Evolutionary conservation across 2,113 vertebrate genomes (phyloP).

Genomic region (Mystacornis crossleyi): DNA sequence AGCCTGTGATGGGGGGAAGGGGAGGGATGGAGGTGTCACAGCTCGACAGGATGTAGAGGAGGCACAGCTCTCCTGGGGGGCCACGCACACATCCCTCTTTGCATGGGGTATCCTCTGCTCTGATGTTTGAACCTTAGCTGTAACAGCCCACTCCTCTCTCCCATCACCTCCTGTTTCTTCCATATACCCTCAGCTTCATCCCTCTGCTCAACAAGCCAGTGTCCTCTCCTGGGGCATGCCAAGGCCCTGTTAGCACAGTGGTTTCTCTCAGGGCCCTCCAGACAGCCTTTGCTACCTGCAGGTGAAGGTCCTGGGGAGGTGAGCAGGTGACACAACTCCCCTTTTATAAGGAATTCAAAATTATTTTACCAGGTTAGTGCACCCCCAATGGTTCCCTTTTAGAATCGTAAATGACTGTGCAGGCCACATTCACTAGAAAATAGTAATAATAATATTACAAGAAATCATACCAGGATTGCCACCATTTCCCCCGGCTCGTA

Average conservation of each 20-base stretch:
- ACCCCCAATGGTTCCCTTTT: rapidly evolving
- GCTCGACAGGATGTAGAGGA: rapidly evolving
- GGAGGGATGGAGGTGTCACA: neutral
- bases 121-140: rapidly evolving
- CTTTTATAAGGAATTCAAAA: neutral
- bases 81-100: neutral
- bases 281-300: neutral
- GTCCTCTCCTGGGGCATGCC: rapidly evolving
- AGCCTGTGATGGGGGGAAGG: rapidly evolving
- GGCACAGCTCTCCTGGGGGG: neutral
- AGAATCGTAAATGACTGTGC: neutral
- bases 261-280: rapidly evolving
- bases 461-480: neutral
- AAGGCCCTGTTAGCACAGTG: neutral
- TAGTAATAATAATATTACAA: neutral
- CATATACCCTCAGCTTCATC: neutral
- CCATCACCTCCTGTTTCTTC: neutral
- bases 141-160: neutral
- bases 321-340: neutral
- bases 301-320: neutral
- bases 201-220: neutral
- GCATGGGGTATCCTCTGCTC: neutral
- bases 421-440: neutral
- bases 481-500: neutral
- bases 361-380: rapidly evolving